phyloP scores from a whole-genome alignment of 2,797 vertebrate species.

The Coregonus suidteri region DNA sequence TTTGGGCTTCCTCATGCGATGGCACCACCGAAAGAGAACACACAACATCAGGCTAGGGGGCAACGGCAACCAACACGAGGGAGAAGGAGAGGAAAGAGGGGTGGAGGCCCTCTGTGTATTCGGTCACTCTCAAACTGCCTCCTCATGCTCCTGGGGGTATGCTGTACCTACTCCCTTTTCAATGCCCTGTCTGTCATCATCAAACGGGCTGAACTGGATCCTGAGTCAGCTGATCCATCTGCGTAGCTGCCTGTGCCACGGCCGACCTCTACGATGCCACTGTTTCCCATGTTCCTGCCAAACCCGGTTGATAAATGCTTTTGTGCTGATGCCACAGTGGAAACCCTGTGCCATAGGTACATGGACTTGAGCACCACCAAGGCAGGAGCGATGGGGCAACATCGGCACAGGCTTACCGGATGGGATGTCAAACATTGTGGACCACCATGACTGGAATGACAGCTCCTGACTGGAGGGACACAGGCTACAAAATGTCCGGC shows the following conservation, averaged over 20 bases:
- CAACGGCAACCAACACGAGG: neutral
- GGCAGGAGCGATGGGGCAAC: neutral
- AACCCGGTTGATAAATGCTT: conserved; percentile 29
- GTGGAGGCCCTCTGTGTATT: neutral
- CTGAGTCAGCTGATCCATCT: conserved; percentile 37
- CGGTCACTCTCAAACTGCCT: conserved; percentile 52
- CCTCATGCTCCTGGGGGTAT: conserved; percentile 66
- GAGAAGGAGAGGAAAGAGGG: neutral
- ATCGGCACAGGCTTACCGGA: neutral
- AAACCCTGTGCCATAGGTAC: conserved; percentile 41
- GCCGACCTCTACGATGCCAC: neutral
- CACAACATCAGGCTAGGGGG: conserved; percentile 22
- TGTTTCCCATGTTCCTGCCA: conserved; percentile 9
- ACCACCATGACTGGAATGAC: neutral
- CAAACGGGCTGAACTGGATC: conserved; percentile 63
- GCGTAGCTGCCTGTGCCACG: neutral
- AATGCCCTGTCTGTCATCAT: conserved; percentile 65
- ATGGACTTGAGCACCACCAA: neutral
- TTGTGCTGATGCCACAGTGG: conserved; percentile 42
- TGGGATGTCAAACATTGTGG: neutral
- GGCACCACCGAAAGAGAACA: neutral
- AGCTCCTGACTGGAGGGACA: neutral
- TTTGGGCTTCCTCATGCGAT: neutral
- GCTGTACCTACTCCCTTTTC: conserved; percentile 70
- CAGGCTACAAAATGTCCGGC: neutral